These are phyloP conservation scores for Hyles vespertilio DNA, from an alignment of 1,140 invertebrate genomes.

Conservation along the genomic window DNA sequence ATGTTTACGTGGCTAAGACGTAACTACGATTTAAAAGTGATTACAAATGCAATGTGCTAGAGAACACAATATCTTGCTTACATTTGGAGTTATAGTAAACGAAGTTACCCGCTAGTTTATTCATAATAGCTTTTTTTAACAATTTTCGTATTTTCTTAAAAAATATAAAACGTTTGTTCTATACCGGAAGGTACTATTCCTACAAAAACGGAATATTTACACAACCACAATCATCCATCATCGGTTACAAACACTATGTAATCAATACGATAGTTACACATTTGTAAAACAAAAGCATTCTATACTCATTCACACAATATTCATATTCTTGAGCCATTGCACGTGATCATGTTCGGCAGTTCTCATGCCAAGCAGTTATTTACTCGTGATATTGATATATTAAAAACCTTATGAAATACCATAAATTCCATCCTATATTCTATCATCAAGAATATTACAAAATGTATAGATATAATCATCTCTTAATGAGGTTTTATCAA, in stretches of 20 bases:
- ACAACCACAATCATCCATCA: constrained; percentile 35
- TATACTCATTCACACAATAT: constrained; percentile 16
- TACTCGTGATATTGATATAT: too few relatives aligned
- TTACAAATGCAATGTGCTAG: constrained; percentile 11
- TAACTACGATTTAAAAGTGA: constrained; percentile 33
- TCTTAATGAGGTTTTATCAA: too few relatives aligned
- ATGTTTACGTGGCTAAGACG: constrained; percentile 9
- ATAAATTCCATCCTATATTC: too few relatives aligned
- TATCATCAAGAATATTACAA: too few relatives aligned
- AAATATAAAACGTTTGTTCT: constrained; percentile 52
- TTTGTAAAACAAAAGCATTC: constrained; percentile 22
- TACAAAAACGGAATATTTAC: constrained; percentile 55
- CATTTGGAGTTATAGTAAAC: too few relatives aligned
- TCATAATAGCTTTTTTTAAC: constrained; percentile 8
- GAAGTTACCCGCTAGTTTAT: too few relatives aligned
- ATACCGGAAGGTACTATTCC: constrained; percentile 32
- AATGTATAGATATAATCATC: too few relatives aligned
- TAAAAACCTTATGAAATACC: too few relatives aligned
- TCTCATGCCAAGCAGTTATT: too few relatives aligned
- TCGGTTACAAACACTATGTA: constrained; percentile 5
- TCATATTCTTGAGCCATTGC: constrained; percentile 12
- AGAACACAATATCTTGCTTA: constrained; percentile 5
- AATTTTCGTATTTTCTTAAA: constrained; percentile 29
- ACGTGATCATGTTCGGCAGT: too few relatives aligned
- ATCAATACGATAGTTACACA: constrained; percentile 6